A percentile compares a stretch with the other conserved stretches of the same genome.
Conservation (phyloP, 1,140 invertebrate species). For the Drosophila ficusphila region DNA sequence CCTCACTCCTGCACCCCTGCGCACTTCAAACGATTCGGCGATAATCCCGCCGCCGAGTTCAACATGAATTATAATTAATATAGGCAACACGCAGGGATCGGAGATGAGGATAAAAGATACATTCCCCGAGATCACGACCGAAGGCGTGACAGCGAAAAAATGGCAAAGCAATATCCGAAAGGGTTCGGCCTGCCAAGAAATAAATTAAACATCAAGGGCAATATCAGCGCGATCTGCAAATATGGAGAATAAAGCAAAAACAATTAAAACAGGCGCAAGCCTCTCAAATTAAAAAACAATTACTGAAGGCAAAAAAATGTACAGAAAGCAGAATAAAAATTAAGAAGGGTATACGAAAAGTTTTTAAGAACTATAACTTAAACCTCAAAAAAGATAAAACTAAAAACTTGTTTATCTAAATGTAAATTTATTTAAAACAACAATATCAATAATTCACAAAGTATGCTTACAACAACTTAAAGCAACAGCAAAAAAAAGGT, state of each 20-base stretch:
- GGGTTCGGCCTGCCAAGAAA: slow-evolving; percentile 17
- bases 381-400: no score
- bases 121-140: slow-evolving; percentile 38
- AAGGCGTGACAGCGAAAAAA: slow-evolving; percentile 52
- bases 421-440: not conserved
- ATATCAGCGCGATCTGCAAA: slow-evolving; percentile 28
- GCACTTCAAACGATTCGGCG: slow-evolving; percentile 36
- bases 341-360: no score
- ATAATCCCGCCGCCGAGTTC: slow-evolving; percentile 58
- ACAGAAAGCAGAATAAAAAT: not conserved
- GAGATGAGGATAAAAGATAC: slow-evolving; percentile 14
- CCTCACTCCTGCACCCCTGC: slow-evolving; percentile 36
- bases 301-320: not conserved
- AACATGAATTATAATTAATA: slow-evolving; percentile 81
- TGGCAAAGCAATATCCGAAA: slow-evolving; percentile 6
- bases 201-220: slow-evolving; percentile 37
- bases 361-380: no score
- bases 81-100: slow-evolving; percentile 27
- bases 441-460: not conserved
- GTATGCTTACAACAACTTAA: no score
- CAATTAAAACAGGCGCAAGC: not conserved
- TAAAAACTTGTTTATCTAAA: no score
- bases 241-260: slow-evolving; percentile 11
- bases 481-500: not conserved
- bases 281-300: not conserved